A percentile compares a stretch with the other conserved stretches of the same genome.
phyloP scores from a whole-genome alignment of 2,113 vertebrate genomes.

The Antechinus flavipes region DNA sequence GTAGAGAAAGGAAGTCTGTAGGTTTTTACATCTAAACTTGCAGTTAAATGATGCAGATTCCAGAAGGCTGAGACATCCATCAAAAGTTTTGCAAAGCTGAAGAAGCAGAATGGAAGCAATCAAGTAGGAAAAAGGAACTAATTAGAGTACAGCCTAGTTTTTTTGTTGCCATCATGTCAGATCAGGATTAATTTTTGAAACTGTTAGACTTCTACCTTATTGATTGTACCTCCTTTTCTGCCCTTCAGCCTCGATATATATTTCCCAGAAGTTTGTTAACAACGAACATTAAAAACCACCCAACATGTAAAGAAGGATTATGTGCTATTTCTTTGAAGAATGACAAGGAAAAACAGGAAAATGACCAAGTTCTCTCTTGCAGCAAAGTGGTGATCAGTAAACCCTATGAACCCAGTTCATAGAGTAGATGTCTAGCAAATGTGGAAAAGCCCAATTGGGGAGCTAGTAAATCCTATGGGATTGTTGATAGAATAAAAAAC shows the following conservation, averaged over 20 bases:
- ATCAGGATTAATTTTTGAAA: neutral
- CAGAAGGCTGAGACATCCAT: neutral
- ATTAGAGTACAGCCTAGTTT: neutral
- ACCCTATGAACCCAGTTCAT: neutral
- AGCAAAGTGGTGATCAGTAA: neutral
- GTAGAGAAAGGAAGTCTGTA: neutral
- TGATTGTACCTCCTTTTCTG: neutral
- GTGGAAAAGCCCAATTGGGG: neutral
- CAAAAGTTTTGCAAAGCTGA: neutral
- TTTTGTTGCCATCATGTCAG: neutral
- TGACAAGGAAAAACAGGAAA: neutral
- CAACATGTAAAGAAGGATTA: neutral
- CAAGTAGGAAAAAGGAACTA: neutral
- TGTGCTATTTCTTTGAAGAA: neutral
- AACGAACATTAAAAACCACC: neutral
- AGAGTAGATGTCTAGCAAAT: neutral
- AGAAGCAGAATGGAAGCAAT: neutral
- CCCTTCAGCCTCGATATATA: neutral
- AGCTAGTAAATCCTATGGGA: neutral
- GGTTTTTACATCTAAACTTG: neutral
- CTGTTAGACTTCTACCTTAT: neutral
- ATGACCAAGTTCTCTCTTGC: neutral
- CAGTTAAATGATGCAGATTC: neutral
- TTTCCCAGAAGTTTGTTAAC: neutral
- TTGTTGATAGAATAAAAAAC: neutral